A percentile compares a stretch with the other conserved stretches of the same genome.
Evolutionary conservation across 2,113 vertebrate species (phyloP).

Genomic region (Cranoglanis bouderius): DNA sequence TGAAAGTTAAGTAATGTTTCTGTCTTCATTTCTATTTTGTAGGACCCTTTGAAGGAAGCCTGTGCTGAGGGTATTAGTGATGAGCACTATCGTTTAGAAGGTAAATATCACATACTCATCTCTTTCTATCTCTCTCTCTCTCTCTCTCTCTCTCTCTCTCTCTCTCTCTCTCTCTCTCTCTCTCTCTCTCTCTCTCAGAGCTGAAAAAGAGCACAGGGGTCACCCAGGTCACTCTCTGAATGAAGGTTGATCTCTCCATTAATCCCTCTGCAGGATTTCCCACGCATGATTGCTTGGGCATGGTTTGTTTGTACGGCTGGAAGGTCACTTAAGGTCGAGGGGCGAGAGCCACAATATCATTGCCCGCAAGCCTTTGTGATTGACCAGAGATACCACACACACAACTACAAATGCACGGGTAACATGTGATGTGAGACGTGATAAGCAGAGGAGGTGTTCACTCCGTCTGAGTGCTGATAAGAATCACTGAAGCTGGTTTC

Average conservation of each 20-base stretch:
- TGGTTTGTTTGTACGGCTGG: constrained; percentile 13
- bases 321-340: constrained; percentile 18
- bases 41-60: constrained; percentile 84
- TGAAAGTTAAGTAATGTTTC: background rate
- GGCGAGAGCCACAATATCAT: background rate
- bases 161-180: background rate
- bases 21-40: constrained; percentile 35
- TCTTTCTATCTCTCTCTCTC: background rate
- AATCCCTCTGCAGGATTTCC: constrained; percentile 25
- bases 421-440: background rate
- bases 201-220: constrained; percentile 59
- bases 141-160: background rate
- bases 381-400: background rate
- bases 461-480: background rate
- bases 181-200: constrained; percentile 56
- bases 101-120: constrained; percentile 67
- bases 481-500: background rate
- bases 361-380: background rate
- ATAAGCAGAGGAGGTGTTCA: constrained; percentile 18
- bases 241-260: background rate
- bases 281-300: background rate
- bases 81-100: constrained; percentile 92
- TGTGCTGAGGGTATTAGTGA: constrained; percentile 82
- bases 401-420: background rate
- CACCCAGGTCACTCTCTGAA: constrained; percentile 11